Evolutionary conservation across 2,888 invertebrate genomes (phyloP), one percentile per base, ranked within the genome.

Genomic region (Scrobipalpa atriplicella): DNA sequence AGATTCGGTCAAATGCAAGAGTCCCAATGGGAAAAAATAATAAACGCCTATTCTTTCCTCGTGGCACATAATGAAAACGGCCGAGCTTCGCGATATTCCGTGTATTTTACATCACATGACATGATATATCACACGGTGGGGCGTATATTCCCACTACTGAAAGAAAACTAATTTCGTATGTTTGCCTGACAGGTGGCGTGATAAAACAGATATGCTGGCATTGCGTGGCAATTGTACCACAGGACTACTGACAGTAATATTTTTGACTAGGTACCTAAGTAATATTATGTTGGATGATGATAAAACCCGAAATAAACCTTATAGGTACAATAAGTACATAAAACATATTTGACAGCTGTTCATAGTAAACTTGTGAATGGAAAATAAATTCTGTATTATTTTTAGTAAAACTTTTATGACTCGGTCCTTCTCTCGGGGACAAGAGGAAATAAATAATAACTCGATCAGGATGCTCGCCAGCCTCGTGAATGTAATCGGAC

Each of bases 91-190:
- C 19, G 1, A n/a, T 58, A 75, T 77, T 73, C 69, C 66, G 70
- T 72, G 67, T 71, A 71, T 68, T 76, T 74, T 74, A 71, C 71
- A 76, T 75, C 72, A 76, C 75, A 71, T 75, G 73, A 78, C 75
- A 72, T 76, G 73, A 71, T 72, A 69, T 74, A 73, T 74, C 70
- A 72, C 73, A 70, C 72, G 72, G 67, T 68, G 72, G 75, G 72
- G 76, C 73, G 73, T 78, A 79, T 79, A 77, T 77, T 75, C 66
- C 67, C 66, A 75, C 72, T 75, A 77, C 69, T 74, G 75, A 77
- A 78, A 78, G 80, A 78, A 85, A 85, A 84, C 81, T 84, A 84
- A 86, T 87, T 85, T 83, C 78, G 76, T 77, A 74, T 79, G 77
- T 82, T 80, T 78, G 72, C 67, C 70, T 73, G 76, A 76, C 78